Percentiles rank a stretch among this genome's conserved stretches.
Evolutionary conservation across 30 jellyfish, hydroid and myxozoan genomes (phyloP).

Genomic region (Hydra vulgaris): DNA sequence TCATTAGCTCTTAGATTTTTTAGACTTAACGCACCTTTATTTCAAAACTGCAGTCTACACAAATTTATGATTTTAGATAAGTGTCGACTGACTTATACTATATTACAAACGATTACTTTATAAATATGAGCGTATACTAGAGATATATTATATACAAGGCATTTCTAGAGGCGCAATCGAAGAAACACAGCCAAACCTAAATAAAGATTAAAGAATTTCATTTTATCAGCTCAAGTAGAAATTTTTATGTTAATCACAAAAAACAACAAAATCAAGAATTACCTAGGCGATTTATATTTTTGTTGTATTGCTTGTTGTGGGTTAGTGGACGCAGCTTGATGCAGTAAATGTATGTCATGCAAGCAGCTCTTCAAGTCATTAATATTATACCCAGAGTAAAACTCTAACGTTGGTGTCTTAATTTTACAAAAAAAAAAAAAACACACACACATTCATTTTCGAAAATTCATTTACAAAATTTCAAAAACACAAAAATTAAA

Average conservation of each 20-base stretch:
- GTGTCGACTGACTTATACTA: neutral
- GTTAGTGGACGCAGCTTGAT: constrained; percentile 45
- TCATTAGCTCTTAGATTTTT: neutral
- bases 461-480: no score
- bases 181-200: constrained; percentile 30
- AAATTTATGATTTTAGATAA: neutral
- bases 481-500: no score
- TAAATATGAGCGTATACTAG: neutral
- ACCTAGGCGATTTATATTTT: constrained; percentile 72
- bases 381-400: constrained; percentile 50
- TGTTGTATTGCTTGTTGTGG: constrained; percentile 81
- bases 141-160: neutral
- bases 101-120: neutral
- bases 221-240: neutral
- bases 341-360: constrained; percentile 45
- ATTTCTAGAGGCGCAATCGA: constrained; percentile 11
- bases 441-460: no score
- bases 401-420: constrained; percentile 82
- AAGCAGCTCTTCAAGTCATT: constrained; percentile 69
- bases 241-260: neutral
- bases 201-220: neutral
- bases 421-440: neutral
- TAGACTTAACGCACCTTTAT: neutral
- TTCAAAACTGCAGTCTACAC: neutral
- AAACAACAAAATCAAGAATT: neutral